These are phyloP conservation scores for Sinosuthora webbiana DNA, from an alignment of 2,113 vertebrate species.

Conservation along the genomic window DNA sequence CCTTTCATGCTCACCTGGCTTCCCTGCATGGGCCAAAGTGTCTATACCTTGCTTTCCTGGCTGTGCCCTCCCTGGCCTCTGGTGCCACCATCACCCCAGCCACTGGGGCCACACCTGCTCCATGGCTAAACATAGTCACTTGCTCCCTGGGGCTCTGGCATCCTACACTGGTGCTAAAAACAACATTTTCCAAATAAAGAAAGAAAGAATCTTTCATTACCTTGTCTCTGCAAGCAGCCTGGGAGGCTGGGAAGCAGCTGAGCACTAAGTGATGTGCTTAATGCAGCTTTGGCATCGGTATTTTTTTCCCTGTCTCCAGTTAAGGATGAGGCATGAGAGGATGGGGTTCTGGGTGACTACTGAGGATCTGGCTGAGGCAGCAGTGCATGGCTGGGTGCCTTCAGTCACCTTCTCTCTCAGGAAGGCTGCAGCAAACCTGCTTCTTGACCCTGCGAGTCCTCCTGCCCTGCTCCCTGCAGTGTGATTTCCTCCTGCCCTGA, in stretches of 20 bases:
- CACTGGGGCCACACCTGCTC: background rate
- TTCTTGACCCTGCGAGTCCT: background rate
- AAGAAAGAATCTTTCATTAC: background rate
- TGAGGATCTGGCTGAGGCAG: background rate
- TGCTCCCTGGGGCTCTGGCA: background rate
- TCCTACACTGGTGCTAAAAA: background rate
- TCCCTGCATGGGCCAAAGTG: background rate
- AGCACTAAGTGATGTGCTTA: background rate
- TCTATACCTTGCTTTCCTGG: background rate
- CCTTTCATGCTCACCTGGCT: background rate
- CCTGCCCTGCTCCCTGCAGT: background rate
- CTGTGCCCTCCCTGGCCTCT: background rate
- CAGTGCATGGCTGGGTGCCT: background rate
- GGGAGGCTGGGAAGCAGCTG: background rate
- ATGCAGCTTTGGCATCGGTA: background rate
- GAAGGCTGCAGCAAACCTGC: background rate
- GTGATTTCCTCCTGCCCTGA: background rate
- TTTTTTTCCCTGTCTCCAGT: background rate
- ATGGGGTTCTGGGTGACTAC: background rate
- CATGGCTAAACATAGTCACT: background rate
- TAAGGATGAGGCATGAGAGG: background rate
- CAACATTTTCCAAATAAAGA: background rate
- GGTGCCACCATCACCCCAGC: background rate
- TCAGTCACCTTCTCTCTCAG: background rate
- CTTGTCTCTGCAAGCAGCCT: background rate